Conservation (phyloP, 2,113 vertebrate genomes). For the Pantherophis guttatus region DNA sequence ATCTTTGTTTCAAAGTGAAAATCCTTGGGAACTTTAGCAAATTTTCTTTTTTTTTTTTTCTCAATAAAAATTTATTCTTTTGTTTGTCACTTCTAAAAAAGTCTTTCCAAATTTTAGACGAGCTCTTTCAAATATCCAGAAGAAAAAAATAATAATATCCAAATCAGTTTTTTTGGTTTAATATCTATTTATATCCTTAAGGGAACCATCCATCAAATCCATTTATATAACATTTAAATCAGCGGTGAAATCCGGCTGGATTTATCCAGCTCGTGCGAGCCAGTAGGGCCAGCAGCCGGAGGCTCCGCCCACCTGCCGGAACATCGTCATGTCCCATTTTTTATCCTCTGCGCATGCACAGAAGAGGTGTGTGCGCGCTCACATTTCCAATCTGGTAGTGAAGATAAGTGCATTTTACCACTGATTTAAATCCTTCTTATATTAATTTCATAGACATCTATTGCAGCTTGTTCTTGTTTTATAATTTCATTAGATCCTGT, state of each 20-base stretch:
- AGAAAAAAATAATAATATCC: no score
- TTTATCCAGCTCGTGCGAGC: no score
- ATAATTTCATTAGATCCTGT: background rate
- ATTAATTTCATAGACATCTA: background rate
- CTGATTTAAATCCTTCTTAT: background rate
- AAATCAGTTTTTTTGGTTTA: background rate
- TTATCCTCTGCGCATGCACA: no score
- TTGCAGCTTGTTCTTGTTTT: background rate
- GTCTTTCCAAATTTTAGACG: background rate
- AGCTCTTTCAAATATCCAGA: background rate
- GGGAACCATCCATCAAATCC: background rate
- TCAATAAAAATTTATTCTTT: background rate
- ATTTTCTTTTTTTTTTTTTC: background rate
- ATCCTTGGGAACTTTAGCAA: background rate
- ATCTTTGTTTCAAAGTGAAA: background rate
- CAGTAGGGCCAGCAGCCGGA: no score
- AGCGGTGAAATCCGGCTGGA: no score
- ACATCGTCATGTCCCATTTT: no score
- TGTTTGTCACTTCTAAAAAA: background rate
- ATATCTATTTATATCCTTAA: background rate
- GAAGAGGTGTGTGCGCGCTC: no score
- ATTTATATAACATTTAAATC: background rate
- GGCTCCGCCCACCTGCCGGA: no score
- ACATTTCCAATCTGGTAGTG: no score
- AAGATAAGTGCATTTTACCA: no score